Evolutionary conservation across 2,888 invertebrate species (phyloP), one percentile per base, ranked within the genome.

Genomic region (Anagyrus pseudococci): DNA sequence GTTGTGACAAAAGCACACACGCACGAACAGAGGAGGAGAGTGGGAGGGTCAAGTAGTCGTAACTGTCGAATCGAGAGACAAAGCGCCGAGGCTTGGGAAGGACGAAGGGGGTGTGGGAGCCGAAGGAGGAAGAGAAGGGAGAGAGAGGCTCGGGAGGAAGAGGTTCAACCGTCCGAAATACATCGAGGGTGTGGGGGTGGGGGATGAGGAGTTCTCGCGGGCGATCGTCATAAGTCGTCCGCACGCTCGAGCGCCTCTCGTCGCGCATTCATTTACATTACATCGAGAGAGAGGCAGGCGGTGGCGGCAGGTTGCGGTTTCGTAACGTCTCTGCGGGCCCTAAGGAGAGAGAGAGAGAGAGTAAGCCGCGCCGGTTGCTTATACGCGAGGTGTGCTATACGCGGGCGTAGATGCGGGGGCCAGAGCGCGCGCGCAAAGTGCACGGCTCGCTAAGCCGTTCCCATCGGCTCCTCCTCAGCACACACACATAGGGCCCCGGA

Each of bases 371-470:
- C n/a, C n/a, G n/a, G n/a, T n/a, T n/a, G n/a, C n/a, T n/a, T n/a
- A n/a, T n/a, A n/a, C n/a, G n/a, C 22, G 2, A 43, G 29, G 44
- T 15, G 44, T 10, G n/a, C 4, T 4, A 17, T 13, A n/a, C 20
- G 17, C 48, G 23, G 10, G 26, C 25, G 17, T 43, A 19, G 10
- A 23, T 13, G 13, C 48, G 60, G 48, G 22, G 54, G 54, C 48
- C 43, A 13, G 25, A 2, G 26, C n/a, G n/a, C 40, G 10, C 22
- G 15, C 22, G 4, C 15, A 15, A 33, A 25, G n/a, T 44, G 40
- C 29, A 50, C 52, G 58, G 49, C 65, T 54, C 33, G 60, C 56
- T 60, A 72, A 71, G 70, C 67, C 75, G 75, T 80, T 80, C 80
- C 80, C 80, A 80, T 80, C 48, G 76, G 74, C 13, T 17, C 29